Conservation (phyloP, 2,797 vertebrate species). For the Melanotaenia maccullochi region DNA sequence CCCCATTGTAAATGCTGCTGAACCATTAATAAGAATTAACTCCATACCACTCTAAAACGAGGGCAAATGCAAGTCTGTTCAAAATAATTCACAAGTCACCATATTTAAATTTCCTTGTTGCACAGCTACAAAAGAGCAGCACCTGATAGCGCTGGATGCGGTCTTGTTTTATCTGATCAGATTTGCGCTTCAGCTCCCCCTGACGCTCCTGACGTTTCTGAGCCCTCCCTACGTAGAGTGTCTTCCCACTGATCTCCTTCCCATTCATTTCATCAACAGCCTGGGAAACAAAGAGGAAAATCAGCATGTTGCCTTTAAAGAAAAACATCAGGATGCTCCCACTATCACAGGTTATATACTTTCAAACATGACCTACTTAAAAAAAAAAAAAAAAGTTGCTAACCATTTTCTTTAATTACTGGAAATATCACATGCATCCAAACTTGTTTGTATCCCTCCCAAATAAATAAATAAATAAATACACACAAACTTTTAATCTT, state of each 20-base stretch:
- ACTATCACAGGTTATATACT: neutral
- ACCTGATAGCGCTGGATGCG: conserved; percentile 94
- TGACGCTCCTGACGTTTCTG: conserved; percentile 96
- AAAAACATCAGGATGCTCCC: neutral
- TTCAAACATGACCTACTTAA: no score
- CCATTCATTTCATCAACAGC: conserved; percentile 95
- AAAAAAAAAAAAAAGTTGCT: no score
- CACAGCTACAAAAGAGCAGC: neutral
- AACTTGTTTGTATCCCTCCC: no score
- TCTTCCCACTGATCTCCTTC: conserved; percentile 89
- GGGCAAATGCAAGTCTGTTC: neutral
- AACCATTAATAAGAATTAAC: no score
- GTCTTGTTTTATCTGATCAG: conserved; percentile 96
- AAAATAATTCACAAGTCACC: neutral
- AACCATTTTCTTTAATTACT: neutral
- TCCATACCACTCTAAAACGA: no score
- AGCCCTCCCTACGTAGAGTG: conserved; percentile 91
- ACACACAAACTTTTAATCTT: no score
- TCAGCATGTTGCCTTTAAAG: neutral
- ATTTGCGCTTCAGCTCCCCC: conserved; percentile 92
- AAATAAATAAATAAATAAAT: no score
- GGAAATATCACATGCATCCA: neutral
- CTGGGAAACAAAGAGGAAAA: conserved; percentile 68
- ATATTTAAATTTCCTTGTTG: neutral
- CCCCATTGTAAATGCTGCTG: no score